Evolutionary conservation across 2,797 vertebrate genomes (phyloP), one percentile per base, ranked within the genome.

Genomic region (Sebastes wilsoni): DNA sequence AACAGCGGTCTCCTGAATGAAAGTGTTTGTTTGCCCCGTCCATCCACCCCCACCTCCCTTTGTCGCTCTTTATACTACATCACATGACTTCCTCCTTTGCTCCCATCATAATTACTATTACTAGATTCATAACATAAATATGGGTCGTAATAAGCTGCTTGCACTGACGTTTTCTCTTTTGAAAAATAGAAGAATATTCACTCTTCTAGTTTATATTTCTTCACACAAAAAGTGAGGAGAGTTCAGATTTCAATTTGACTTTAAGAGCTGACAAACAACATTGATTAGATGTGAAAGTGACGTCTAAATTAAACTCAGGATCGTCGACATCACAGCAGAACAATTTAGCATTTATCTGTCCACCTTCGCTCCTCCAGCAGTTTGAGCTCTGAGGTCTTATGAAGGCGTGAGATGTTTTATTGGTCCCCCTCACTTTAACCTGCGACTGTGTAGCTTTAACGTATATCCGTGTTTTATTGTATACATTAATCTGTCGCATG

Each of bases 401-500:
- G 28, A 73, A 66, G 54, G 69, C 68, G 1, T 71, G 30, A 72
- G n/a, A 77, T 78, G 78, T 80, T 79, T 82, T 84, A 77, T 58
- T 10, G 65, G 6, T 25, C 27, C 28, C 18, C n/a, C 58, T 66
- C 79, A 12, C 38, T 23, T 22, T 65, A 36, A 70, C 25, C 38
- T 20, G 38, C 30, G 0, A 22, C 64, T 16, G 9, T 27, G 55
- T 1, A 42, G 77, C 55, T 30, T 80, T 66, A 75, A 77, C 58
- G 25, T 56, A 77, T 46, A 55, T 55, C 74, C 64, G 5, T 75
- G 65, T 81, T 80, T 88, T 85, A 82, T 81, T 65, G 61, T 67
- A 14, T 28, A 70, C 87, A 91, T 93, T 87, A 78, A 89, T 89
- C 81, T 83, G 1, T 6, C 5, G 66, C 54, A 3, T 42, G 69